These are phyloP conservation scores for Felis chaus DNA, from an alignment of 2,113 vertebrate genomes.

Conservation along the genomic window DNA sequence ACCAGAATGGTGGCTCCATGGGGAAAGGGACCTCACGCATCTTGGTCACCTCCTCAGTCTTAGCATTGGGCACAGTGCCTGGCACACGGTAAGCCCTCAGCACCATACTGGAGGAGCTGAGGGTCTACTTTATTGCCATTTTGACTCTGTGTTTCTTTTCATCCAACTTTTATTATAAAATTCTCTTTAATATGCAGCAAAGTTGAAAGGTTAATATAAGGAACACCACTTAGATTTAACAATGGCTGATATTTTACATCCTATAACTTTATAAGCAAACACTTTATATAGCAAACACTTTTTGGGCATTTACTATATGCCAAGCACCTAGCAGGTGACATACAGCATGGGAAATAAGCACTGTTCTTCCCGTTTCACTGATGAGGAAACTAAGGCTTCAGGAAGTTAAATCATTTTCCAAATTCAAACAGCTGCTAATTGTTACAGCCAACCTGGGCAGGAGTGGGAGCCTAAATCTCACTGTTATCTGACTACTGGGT, in stretches of 20 bases:
- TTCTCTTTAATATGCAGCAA: neutral
- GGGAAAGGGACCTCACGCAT: neutral
- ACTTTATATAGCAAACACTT: neutral
- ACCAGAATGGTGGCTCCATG: neutral
- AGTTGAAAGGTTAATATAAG: neutral
- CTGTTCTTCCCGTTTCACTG: neutral
- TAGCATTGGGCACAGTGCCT: neutral
- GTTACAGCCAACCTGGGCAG: neutral
- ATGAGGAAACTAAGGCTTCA: neutral
- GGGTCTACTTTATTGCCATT: neutral
- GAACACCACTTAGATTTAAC: neutral
- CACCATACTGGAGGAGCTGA: neutral
- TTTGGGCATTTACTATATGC: neutral
- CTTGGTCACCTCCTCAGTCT: no score
- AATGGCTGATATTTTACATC: neutral
- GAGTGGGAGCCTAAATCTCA: no score
- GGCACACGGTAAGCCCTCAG: neutral
- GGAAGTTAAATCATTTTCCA: neutral
- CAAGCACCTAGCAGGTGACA: neutral
- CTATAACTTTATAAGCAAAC: neutral
- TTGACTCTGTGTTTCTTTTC: conserved; percentile 6
- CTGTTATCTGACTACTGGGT: neutral
- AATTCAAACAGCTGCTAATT: neutral
- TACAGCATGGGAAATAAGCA: neutral
- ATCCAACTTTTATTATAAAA: neutral